phyloP scores from a whole-genome alignment of 2,888 invertebrate genomes.

The Pristionchus mayeri region DNA sequence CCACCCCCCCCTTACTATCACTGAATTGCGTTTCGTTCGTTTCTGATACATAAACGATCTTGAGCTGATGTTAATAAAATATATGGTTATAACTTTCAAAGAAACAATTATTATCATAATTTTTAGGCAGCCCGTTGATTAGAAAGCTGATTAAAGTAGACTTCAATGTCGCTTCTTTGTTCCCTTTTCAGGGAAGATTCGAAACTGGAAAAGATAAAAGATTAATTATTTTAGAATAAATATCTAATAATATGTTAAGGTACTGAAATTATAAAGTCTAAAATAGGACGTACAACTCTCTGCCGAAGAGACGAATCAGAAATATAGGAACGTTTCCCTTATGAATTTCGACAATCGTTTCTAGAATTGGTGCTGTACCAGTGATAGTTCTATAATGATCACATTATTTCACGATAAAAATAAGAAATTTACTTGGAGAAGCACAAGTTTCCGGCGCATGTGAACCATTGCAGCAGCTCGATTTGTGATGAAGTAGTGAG shows the following conservation, averaged over 20 bases:
- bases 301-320: not conserved
- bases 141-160: not conserved
- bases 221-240: too few relatives aligned
- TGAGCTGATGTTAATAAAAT: too few relatives aligned
- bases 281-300: not conserved
- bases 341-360: not conserved
- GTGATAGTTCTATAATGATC: not conserved
- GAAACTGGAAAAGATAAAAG: not conserved
- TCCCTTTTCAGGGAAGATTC: not conserved
- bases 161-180: not conserved
- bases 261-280: not conserved
- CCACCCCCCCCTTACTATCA: too few relatives aligned
- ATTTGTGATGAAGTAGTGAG: not conserved
- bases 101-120: too few relatives aligned
- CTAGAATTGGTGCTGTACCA: not conserved
- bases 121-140: slow-evolving; percentile 19
- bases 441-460: not conserved
- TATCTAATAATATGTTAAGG: not conserved
- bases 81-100: too few relatives aligned
- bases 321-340: not conserved
- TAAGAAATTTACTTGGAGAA: not conserved
- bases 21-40: too few relatives aligned
- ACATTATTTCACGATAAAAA: not conserved
- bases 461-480: slow-evolving; percentile 6
- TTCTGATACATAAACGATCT: too few relatives aligned